Evolutionary conservation across 2,797 vertebrate species (phyloP), one percentile per base, ranked within the genome.

Genomic region (Pipistrellus nathusii): DNA sequence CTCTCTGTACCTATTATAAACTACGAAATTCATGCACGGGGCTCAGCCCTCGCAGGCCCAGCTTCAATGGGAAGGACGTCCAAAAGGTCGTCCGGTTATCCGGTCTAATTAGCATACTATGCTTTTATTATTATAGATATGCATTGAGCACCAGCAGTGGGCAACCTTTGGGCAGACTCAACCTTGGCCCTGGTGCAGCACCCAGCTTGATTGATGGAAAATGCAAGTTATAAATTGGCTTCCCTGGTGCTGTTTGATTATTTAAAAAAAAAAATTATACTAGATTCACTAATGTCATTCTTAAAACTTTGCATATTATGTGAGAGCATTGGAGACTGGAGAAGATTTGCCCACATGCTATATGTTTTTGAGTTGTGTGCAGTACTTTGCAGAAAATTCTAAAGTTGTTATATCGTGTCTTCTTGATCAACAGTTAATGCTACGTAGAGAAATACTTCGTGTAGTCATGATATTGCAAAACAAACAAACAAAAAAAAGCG

Each of bases 231-330:
- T 64, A 25, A 51, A 59, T 5, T 95, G 68, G 48, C 53, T 96
- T 97, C 35, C 75, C 94, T 75, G 96, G 68, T 96, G 48, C 84
- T 88, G 44, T 44, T 44, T 44, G 2, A 23, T 91, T 81, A 51
- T 76, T 76, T n/a, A n/a, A 9, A 11, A 25, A 66, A 72, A 95
- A 41, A 38, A 80, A n/a, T 64, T 93, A 80, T 76, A 46, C 35
- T 69, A 62, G 84, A 77, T 92, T 92, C 64, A 8, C 57, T 72
- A 44, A 27, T 80, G 53, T 92, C 44, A 93, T 95, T 95, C 82
- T 89, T 80, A 46, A 96, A 21, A 25, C 86, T 96, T 95, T 93
- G 89, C 32, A 3, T 96, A 6, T 30, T 71, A 95, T 48, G 81
- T 94, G 83, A 35, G 46, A 90, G 1, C 84, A 8, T 38, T 90